Evolutionary conservation across 2,797 vertebrate species (phyloP), one percentile per base, ranked within the genome.

Genomic region (Tenualosa thibaudeaui): DNA sequence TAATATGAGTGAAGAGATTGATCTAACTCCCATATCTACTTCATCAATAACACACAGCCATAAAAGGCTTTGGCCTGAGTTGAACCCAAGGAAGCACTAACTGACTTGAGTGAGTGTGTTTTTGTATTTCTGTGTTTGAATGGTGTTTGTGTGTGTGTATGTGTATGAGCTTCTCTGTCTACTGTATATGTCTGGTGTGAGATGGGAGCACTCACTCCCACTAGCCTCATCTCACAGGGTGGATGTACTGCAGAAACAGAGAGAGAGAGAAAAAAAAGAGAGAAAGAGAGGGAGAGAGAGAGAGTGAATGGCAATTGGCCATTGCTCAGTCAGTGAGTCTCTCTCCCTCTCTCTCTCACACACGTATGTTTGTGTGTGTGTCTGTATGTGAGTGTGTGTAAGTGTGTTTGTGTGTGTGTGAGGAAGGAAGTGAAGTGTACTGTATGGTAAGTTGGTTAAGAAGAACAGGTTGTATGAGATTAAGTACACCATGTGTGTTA

Each of bases 311-410:
- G 24, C 56, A 22, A 58, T 68, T 85, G 54, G 84, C 71, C n/a
- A 86, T 19, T 83, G 60, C 49, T 83, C 86, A 82, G 85, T 85
- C 68, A 83, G 82, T 83, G 83, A 49, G 46, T 84, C 26, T 37
- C 26, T 71, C 26, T 7, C 10, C 9, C 62, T 37, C 26, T 37
- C 65, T 37, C 24, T 13, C 26, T 31, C 24, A 3, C 9, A 24
- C 22, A 2, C 7, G 65, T 71, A 7, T 68, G n/a, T 24, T 17
- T 71, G 65, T 71, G 12, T 31, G 65, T 68, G 65, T 68, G 31
- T 31, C 31, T 31, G 31, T 31, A 31, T 31, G 31, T 31, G 31
- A 31, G 31, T 31, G 31, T 31, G 31, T 31, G 31, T 1, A 31
- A 0, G 31, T 31, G 31, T 31, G 31, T 31, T 31, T 31, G 31